Evolutionary conservation across 2,888 invertebrate genomes (phyloP), one percentile per base, ranked within the genome.

Genomic region (Melinaea marsaeus): DNA sequence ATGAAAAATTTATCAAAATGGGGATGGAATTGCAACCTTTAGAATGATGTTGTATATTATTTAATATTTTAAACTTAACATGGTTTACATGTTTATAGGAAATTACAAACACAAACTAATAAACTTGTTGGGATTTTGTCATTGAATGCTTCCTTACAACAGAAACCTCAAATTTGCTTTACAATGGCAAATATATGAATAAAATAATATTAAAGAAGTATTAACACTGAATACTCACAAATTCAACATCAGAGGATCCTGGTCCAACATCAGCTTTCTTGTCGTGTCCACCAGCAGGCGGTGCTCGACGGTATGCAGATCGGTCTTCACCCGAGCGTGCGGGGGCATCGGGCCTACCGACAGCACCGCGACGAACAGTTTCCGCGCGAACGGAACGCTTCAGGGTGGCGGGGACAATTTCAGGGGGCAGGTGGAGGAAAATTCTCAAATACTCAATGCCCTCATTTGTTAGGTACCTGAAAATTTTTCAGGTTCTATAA

Each of bases 201-300:
- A 22, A 48, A 48, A 48, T 13, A 11, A 13, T 48, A 48, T 48
- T 5, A 13, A 2, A n/a, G n/a, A 13, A 51, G 9, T 51, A 13
- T 22, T 13, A 4, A 51, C 22, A 51, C 5, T 22, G 5, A 13
- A 51, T 22, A 90, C 92, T 90, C 83, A 92, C 92, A 91, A 98
- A 98, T 93, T 98, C 98, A 80, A 99, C 94, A 86, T 95, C 95
- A 72, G 95, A 96, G 65, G 96, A 95, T 71, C 99, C 99, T 78
- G 98, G 96, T 72, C 99, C 99, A 77, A 98, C 99, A 89, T 99
- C 99, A 69, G 96, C 96, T 89, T 98, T 98, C 91, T 99, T 99
- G 86, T 99, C 99, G 65, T 94, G 92, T 59, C 93, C 92, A 57
- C 93, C 93, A 57, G 84, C 85, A 61, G 92, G 92, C 13, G 95